phyloP scores from a whole-genome alignment of 2,888 invertebrate species.

The Cryptocheilus praepositus region DNA sequence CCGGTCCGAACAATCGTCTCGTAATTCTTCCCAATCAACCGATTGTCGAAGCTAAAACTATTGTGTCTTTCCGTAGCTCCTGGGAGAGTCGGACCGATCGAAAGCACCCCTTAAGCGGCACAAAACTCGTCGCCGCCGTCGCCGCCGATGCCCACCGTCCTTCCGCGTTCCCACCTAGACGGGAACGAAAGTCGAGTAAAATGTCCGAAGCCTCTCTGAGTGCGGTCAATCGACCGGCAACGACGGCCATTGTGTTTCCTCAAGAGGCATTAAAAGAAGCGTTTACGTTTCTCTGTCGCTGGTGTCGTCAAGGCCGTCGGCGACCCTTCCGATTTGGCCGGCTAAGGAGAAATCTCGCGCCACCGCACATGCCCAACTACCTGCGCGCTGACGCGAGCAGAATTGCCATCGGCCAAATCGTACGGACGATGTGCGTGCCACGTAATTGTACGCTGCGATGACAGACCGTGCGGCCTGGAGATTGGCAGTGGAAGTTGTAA shows the following conservation, averaged over 20 bases:
- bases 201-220: slow-evolving; percentile 45
- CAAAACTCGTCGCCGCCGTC: slow-evolving; percentile 4
- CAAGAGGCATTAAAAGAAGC: slow-evolving; percentile 61
- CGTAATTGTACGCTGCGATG: too few species aligned
- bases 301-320: neutral
- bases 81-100: slow-evolving; percentile 20
- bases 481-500: too few species aligned
- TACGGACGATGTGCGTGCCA: neutral
- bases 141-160: neutral
- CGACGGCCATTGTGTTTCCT: slow-evolving; percentile 59
- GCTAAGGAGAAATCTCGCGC: too few species aligned
- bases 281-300: slow-evolving; percentile 48
- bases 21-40: slow-evolving; percentile 72
- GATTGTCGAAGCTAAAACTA: slow-evolving; percentile 70
- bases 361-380: too few species aligned
- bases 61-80: slow-evolving; percentile 58
- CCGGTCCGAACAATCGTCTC: slow-evolving; percentile 64
- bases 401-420: slow-evolving; percentile 22
- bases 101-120: slow-evolving; percentile 43
- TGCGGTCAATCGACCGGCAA: slow-evolving; percentile 65
- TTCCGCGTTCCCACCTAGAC: neutral
- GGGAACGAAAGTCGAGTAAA: slow-evolving; percentile 40
- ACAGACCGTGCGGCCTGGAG: too few species aligned
- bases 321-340: too few species aligned
- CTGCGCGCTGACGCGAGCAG: slow-evolving; percentile 3